Conservation (phyloP, 2,113 vertebrate genomes). For the Anguilla rostrata region DNA sequence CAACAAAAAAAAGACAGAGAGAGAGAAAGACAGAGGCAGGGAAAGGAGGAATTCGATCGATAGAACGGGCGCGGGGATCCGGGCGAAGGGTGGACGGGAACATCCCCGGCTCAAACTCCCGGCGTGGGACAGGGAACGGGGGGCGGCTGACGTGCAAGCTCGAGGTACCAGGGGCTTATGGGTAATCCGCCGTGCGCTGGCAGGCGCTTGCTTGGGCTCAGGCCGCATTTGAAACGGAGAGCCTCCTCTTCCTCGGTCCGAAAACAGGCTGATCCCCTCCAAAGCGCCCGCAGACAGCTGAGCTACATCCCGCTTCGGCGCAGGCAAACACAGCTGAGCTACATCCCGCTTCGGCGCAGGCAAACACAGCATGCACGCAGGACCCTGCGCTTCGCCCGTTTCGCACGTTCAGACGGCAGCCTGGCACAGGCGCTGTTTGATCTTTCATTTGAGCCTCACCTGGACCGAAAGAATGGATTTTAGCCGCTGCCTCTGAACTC, state of each 20-base stretch:
- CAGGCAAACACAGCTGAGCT: constrained; percentile 31
- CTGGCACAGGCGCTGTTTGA: not conserved
- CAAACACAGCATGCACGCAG: constrained; percentile 34
- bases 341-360: not conserved
- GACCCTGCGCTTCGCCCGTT: not conserved
- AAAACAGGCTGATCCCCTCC: constrained; percentile 43
- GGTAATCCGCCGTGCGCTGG: constrained; percentile 57
- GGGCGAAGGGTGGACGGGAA: constrained; percentile 45
- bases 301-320: constrained; percentile 16
- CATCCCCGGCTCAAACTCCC: constrained; percentile 52
- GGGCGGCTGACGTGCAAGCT: constrained; percentile 55
- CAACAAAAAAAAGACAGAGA: constrained; percentile 49
- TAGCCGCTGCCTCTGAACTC: not conserved
- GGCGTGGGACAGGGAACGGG: constrained; percentile 29
- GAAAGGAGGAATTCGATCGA: constrained; percentile 31
- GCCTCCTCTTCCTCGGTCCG: constrained; percentile 41
- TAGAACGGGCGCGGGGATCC: constrained; percentile 55
- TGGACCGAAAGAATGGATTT: not conserved
- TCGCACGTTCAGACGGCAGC: not conserved
- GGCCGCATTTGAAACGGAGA: constrained; percentile 53
- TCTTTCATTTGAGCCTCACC: not conserved
- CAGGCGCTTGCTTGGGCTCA: constrained; percentile 40
- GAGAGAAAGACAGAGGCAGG: constrained; percentile 27
- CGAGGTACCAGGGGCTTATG: constrained; percentile 60
- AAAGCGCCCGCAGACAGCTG: constrained; percentile 38